Percentiles rank a stretch among this genome's conserved stretches.
phyloP scores from a whole-genome alignment of 2,113 vertebrate genomes.

The Talpa occidentalis region DNA sequence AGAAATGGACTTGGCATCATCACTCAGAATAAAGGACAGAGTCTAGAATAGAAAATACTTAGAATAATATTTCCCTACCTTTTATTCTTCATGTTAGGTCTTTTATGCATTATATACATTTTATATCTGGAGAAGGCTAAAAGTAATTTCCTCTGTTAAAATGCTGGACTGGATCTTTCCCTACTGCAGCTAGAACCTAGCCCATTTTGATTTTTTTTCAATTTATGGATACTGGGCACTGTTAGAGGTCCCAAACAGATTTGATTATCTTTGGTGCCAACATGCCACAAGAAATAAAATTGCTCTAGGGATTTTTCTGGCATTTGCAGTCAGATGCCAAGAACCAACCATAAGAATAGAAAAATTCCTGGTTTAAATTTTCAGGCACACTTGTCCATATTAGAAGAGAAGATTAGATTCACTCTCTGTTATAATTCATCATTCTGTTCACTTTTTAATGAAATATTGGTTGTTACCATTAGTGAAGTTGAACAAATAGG shows the following conservation, averaged over 20 bases:
- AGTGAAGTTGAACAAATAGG: background rate
- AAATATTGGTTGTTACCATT: background rate
- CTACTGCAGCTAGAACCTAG: background rate
- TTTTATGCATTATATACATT: background rate
- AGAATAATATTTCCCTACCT: background rate
- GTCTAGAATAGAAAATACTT: background rate
- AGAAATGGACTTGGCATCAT: background rate
- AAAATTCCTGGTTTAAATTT: background rate
- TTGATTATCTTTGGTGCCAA: background rate
- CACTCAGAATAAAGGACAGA: background rate
- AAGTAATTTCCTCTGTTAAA: background rate
- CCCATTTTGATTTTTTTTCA: background rate
- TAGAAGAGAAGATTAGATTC: background rate
- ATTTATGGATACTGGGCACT: background rate
- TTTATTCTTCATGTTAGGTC: background rate
- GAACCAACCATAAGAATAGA: background rate
- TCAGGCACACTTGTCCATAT: background rate
- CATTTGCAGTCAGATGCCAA: background rate
- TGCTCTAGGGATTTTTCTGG: background rate
- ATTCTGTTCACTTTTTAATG: background rate
- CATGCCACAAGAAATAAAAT: background rate
- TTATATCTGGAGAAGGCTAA: background rate
- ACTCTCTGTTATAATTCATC: background rate
- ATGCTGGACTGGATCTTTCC: background rate
- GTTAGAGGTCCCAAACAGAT: background rate